A percentile compares a stretch with the other conserved stretches of the same genome.
Conservation (phyloP, 2,113 vertebrate genomes). For the Gracilinanus agilis region DNA sequence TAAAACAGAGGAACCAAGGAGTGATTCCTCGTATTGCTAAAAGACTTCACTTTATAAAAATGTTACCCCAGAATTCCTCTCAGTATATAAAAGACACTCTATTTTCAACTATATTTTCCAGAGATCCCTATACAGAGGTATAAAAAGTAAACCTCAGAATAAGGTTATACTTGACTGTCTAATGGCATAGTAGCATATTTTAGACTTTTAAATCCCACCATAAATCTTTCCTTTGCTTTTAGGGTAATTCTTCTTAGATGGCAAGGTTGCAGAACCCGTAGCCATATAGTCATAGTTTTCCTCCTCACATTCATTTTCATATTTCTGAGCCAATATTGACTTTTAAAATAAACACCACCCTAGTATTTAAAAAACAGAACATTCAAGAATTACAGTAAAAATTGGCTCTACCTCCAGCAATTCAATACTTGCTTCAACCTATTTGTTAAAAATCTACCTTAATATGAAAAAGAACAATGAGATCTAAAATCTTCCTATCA, state of each 20-base stretch:
- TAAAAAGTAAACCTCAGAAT: no score
- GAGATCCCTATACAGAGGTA: background rate
- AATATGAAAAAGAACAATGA: background rate
- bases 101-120: background rate
- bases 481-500: background rate
- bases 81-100: background rate
- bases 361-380: fast-evolving
- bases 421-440: fast-evolving
- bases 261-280: background rate
- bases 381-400: background rate
- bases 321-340: background rate
- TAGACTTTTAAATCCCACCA: background rate
- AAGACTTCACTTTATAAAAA: background rate
- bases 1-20: background rate
- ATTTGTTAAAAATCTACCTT: no score
- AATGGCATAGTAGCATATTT: background rate
- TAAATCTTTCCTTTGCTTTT: background rate
- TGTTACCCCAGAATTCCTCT: background rate
- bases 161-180: no score
- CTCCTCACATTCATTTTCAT: background rate
- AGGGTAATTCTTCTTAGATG: background rate
- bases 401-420: fast-evolving
- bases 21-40: background rate
- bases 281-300: background rate
- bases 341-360: background rate